Evolutionary conservation across 2,888 invertebrate genomes (phyloP), one percentile per base, ranked within the genome.

Genomic region (Biston betularia): DNA sequence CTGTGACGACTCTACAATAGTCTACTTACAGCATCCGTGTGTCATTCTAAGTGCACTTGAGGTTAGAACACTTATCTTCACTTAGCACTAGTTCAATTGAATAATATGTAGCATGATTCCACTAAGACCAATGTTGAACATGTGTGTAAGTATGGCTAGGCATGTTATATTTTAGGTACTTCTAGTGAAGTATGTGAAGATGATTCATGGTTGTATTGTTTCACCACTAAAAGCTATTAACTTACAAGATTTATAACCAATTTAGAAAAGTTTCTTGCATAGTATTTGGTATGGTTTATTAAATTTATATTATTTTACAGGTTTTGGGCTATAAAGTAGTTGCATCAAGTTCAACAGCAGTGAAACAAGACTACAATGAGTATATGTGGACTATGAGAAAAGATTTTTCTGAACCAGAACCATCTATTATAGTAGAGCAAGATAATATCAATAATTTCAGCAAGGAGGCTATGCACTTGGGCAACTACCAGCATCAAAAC

Each of bases 321-420:
- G 97, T 97, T 68, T 94, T 98, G 76, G 97, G 97, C 57, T 98
- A 97, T 89, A 97, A 97, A 91, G 97, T 98, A 63, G 97, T 98
- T 57, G 97, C 97, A 65, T 97, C 97, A 14, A 97, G 97, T 71
- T 97, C 97, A 63, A 97, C 97, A 60, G 96, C 97, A 70, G 97
- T 97, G 34, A 97, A 97, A 87, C 97, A 97, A 89, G 97, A 97
- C 85, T 97, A 97, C 85, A 97, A 97, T 94, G 97, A 98, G 86
- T 97, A 97, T 81, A 97, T 97, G 97, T 98, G 98, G 98, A 98
- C 98, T 89, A 97, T 98, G 97, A 96, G 97, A 94, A 97, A 97
- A 87, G 97, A 97, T 79, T 97, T 97, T 87, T 94, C 96, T 49
- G 97, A 97, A 81, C 97, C 97, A 63, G 97, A 98, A 87, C 97